Evolutionary conservation across 2,113 vertebrate species (phyloP), one percentile per base, ranked within the genome.

Genomic region (Anolis carolinensis): DNA sequence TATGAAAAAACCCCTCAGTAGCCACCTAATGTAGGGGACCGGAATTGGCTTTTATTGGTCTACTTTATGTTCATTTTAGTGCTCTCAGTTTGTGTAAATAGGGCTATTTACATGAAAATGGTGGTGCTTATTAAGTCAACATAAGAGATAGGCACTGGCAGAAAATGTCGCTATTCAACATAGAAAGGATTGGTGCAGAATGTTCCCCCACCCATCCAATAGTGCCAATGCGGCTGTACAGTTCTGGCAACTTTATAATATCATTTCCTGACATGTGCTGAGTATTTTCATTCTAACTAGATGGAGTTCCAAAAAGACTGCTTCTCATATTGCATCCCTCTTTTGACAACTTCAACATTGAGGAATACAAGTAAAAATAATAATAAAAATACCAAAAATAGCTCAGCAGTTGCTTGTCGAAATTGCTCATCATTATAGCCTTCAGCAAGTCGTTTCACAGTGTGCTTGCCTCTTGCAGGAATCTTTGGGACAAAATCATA

Each of bases 1-100:
- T 87, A 36, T 63, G 74, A 52, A 78, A 88, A 77, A 27, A 6
- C 27, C 3, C 5, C 85, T 88, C 87, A 44, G 50, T 79, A 36
- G 82, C 0, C 39, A 36, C 0, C 50, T 25, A 90, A 77, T 20
- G n/a, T 83, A 63, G 36, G 84, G 83, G 1, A 88, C 50, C 80
- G 30, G 79, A 36, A 83, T 3, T 52, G 87, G 34, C 23, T n/a
- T 20, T 59, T 76, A 85, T 80, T 70, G 79, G 44, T 87, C 20
- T 79, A 1, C 39, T 84, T 86, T 79, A 32, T 73, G 25, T 79
- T 36, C 72, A 30, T 73, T 86, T 80, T 34, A 80, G 36, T 73
- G 67, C 77, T 72, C 36, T 79, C 23, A 36, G 18, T 32, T 10
- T 48, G 34, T 14, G 62, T 52, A 63, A 59, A 65, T 70, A 71